Conservation (phyloP, 2,888 invertebrate species). For the Drosophila multiciliata region DNA sequence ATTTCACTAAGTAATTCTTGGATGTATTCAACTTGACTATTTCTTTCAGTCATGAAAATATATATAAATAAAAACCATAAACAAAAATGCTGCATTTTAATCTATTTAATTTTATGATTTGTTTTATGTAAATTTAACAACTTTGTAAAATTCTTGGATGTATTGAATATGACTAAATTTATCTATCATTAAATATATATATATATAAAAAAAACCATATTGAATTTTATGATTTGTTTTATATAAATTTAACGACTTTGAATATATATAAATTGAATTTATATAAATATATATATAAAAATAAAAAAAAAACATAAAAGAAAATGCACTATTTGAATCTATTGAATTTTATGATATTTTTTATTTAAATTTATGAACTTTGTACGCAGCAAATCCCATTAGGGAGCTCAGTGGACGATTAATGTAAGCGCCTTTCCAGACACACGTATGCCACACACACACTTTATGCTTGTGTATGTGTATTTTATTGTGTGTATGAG, state of each 20-base stretch:
- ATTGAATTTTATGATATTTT: not conserved
- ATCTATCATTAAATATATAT: not conserved
- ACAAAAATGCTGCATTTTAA: no score
- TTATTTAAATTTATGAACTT: not conserved
- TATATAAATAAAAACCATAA: no score
- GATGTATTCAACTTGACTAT: no score
- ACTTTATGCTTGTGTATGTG: not conserved
- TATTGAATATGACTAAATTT: not conserved
- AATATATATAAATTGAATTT: no score
- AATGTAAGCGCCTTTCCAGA: constrained; percentile 56
- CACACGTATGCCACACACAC: constrained; percentile 8
- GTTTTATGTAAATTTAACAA: no score
- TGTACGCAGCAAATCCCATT: constrained; percentile 2
- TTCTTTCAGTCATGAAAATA: no score
- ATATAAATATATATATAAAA: no score
- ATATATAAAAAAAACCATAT: not conserved
- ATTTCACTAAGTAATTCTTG: not conserved
- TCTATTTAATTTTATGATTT: no score
- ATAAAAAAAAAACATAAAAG: not conserved
- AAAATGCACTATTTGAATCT: not conserved
- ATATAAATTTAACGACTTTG: not conserved
- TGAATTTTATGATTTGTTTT: not conserved
- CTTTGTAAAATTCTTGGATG: not conserved
- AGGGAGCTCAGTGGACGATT: constrained; percentile 46
- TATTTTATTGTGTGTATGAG: constrained; percentile 13